Percentiles rank a stretch among this genome's conserved stretches.
phyloP scores from a whole-genome alignment of 2,797 vertebrate genomes.

The Syngnathus rostellatus region DNA sequence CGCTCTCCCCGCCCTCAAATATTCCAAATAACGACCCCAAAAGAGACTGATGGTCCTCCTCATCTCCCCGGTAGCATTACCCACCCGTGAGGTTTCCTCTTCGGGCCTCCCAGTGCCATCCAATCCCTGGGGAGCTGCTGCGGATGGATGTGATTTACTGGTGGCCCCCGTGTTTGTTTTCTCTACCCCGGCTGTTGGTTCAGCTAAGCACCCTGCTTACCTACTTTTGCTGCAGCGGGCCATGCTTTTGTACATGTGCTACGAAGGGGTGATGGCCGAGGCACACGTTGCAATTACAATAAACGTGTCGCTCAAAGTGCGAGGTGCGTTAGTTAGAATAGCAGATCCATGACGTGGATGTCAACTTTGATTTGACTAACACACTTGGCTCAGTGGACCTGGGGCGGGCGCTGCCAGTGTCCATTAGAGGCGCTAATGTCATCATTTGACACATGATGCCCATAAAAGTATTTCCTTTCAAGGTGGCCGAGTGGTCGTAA shows the following conservation, averaged over 20 bases:
- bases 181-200: slow-evolving; percentile 51
- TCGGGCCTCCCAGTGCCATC: slow-evolving; percentile 40
- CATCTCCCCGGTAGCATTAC: background rate
- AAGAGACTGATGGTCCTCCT: background rate
- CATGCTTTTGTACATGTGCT: slow-evolving; percentile 28
- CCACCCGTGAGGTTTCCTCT: background rate
- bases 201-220: slow-evolving; percentile 61
- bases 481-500: slow-evolving; percentile 36
- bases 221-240: slow-evolving; percentile 42
- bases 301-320: slow-evolving; percentile 19
- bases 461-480: slow-evolving; percentile 29
- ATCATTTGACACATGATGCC: slow-evolving; percentile 36
- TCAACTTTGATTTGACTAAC: slow-evolving; percentile 48
- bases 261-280: slow-evolving; percentile 10
- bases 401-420: slow-evolving; percentile 24
- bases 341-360: slow-evolving; percentile 28
- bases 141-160: slow-evolving; percentile 60
- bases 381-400: slow-evolving; percentile 31
- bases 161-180: slow-evolving; percentile 62
- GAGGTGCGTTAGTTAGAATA: slow-evolving; percentile 32
- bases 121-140: slow-evolving; percentile 46
- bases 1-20: slow-evolving; percentile 18
- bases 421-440: slow-evolving; percentile 35
- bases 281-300: slow-evolving; percentile 20
- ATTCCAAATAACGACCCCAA: background rate